These are phyloP conservation scores for Dexiosoma caninum DNA, from an alignment of 2,888 invertebrate species.

Conservation along the genomic window DNA sequence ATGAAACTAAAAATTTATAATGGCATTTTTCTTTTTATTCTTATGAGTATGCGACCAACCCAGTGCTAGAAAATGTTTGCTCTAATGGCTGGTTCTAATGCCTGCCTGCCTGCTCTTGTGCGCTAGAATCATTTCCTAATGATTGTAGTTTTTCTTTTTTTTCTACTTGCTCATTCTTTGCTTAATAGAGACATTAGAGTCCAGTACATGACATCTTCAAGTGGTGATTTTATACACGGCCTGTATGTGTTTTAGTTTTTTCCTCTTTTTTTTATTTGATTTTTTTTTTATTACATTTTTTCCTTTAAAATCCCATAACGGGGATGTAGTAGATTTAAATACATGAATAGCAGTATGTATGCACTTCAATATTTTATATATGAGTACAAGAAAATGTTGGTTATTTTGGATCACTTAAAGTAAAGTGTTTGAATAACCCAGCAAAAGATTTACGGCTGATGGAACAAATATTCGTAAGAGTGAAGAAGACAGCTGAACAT, in stretches of 20 bases:
- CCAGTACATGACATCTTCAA: constrained; percentile 51
- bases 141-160: neutral
- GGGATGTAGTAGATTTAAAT: constrained; percentile 49
- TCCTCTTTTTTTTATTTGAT: neutral
- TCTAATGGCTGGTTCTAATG: constrained; percentile 22
- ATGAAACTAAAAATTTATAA: constrained; percentile 64
- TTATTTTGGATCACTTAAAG: constrained; percentile 10
- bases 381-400: constrained; percentile 31
- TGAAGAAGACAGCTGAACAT: neutral
- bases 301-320: constrained; percentile 33
- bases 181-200: constrained; percentile 62
- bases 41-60: neutral
- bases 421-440: constrained; percentile 20
- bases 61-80: constrained; percentile 8
- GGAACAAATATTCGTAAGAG: neutral
- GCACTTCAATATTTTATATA: constrained; percentile 48
- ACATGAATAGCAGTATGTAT: constrained; percentile 42
- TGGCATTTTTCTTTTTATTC: constrained; percentile 35
- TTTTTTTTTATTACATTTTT: neutral
- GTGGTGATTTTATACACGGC: constrained; percentile 39
- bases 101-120: neutral
- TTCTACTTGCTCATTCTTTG: neutral
- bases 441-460: neutral
- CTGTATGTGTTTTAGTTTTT: constrained; percentile 6
- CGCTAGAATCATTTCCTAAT: constrained; percentile 32